Percentiles rank a stretch among this genome's conserved stretches.
phyloP scores from a whole-genome alignment of 2,888 invertebrate species.

The Pantelozetes paolii region DNA sequence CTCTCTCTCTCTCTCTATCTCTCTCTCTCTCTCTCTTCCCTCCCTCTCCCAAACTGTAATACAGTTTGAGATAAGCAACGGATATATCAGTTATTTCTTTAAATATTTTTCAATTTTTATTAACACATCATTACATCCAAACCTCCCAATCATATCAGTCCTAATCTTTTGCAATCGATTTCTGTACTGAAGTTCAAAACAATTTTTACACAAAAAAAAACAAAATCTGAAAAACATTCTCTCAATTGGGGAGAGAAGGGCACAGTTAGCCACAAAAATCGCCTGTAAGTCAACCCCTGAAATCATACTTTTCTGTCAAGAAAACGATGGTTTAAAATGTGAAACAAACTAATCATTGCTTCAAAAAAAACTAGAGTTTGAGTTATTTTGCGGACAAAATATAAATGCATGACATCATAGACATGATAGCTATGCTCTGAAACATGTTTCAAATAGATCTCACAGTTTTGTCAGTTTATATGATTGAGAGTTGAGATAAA shows the following conservation, averaged over 20 bases:
- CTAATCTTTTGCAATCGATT: neutral
- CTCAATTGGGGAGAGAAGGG: too few species aligned
- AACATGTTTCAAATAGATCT: slow-evolving; percentile 4
- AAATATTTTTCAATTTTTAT: slow-evolving; percentile 37
- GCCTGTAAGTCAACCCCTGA: slow-evolving; percentile 32
- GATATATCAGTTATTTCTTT: slow-evolving; percentile 33
- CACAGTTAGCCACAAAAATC: slow-evolving; percentile 3
- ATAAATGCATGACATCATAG: slow-evolving; percentile 24
- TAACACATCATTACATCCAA: slow-evolving; percentile 32
- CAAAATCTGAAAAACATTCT: neutral
- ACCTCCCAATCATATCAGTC: neutral
- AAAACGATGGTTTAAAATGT: slow-evolving; percentile 29
- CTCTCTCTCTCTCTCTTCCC: slow-evolving; percentile 12
- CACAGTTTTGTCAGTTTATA: slow-evolving; percentile 31
- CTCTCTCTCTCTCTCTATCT: neutral
- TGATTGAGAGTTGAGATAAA: slow-evolving; percentile 26
- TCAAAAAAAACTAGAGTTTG: neutral
- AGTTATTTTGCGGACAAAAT: slow-evolving; percentile 17
- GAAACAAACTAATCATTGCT: slow-evolving; percentile 27
- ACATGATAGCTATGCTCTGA: neutral
- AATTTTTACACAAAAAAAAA: too few species aligned
- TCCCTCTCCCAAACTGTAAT: slow-evolving; percentile 17
- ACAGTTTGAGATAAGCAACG: slow-evolving; percentile 27
- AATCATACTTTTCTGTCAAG: slow-evolving; percentile 36
- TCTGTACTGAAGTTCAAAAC: too few species aligned